These are phyloP conservation scores for Apodemus speciosus DNA, from an alignment of 2,113 vertebrate species.

Conservation along the genomic window DNA sequence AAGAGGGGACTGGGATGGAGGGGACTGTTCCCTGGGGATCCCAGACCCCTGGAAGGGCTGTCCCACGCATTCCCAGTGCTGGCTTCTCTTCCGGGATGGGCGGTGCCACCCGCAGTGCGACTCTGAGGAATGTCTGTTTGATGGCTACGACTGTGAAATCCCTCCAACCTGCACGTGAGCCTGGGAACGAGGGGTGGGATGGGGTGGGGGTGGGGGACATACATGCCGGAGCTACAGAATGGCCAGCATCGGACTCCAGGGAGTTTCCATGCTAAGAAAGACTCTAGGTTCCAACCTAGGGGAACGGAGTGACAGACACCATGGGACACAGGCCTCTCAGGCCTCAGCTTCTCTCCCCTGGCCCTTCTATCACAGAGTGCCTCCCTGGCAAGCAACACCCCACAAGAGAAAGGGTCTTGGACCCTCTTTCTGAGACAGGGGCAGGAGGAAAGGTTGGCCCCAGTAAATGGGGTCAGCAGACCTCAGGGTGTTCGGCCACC, in stretches of 20 bases:
- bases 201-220: not conserved
- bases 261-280: not conserved
- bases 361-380: not conserved
- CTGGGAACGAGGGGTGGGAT: slow-evolving; percentile 47
- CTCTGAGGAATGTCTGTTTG: slow-evolving; percentile 87
- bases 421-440: not conserved
- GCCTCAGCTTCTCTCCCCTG: not conserved
- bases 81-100: slow-evolving; percentile 88
- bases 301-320: not conserved
- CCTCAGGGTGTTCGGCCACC: not conserved
- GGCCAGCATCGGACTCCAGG: not conserved
- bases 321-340: not conserved
- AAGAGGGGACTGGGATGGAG: slow-evolving; percentile 77
- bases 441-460: not conserved
- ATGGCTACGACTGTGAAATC: slow-evolving; percentile 90
- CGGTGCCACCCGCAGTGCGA: slow-evolving; percentile 87
- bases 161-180: slow-evolving; percentile 86
- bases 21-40: slow-evolving; percentile 81
- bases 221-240: not conserved
- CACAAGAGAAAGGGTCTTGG: not conserved
- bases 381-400: not conserved
- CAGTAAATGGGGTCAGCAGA: not conserved
- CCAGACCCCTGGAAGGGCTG: slow-evolving; percentile 89
- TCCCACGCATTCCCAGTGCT: slow-evolving; percentile 83
- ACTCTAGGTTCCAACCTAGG: not conserved